Evolutionary conservation across 2,888 invertebrate genomes (phyloP), one percentile per base, ranked within the genome.

Genomic region (Idaea dimidiata): DNA sequence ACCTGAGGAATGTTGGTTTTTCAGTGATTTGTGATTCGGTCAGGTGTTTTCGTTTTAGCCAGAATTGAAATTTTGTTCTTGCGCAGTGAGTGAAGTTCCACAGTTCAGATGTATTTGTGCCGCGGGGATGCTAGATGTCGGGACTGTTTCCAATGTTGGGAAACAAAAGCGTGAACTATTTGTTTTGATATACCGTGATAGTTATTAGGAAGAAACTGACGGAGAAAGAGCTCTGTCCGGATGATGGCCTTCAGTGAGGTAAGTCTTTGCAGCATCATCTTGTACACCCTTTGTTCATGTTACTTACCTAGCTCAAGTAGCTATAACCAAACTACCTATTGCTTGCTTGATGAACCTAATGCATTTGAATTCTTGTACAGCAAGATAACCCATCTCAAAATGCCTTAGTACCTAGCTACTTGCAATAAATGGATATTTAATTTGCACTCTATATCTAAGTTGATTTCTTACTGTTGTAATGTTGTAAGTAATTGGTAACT

Each of bases 211-310:
- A 82, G 88, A 91, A 92, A 91, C 92, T 87, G 91, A 89, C 88
- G 84, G 89, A 88, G 89, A 87, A 90, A 88, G 88, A 92, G 87
- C 87, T 89, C 93, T 91, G 93, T 90, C 91, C 86, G 93, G 94
- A 93, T 93, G 85, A 95, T 95, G 95, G 95, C 95, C 95, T 95
- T 95, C 94, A 95, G 95, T 94, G 95, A 95, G 95, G 95, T 95
- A 88, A 94, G 94, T 91, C 74, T 77, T 73, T 69, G 66, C 67
- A 66, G 69, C 70, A 69, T 71, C 69, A n/a, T 33, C 57, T 58
- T 54, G n/a, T n/a, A n/a, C 59, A 54, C 67, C 62, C 65, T 69
- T 68, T 68, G 67, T 72, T 43, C 43, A 14, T 43, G 8, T 43
- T 43, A 43, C 43, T 24, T 24, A 24, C 24, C 24, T 24, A 24